phyloP scores from a whole-genome alignment of 37 sponge, comb jelly and placozoan genomes.

The Amphimedon queenslandica region DNA sequence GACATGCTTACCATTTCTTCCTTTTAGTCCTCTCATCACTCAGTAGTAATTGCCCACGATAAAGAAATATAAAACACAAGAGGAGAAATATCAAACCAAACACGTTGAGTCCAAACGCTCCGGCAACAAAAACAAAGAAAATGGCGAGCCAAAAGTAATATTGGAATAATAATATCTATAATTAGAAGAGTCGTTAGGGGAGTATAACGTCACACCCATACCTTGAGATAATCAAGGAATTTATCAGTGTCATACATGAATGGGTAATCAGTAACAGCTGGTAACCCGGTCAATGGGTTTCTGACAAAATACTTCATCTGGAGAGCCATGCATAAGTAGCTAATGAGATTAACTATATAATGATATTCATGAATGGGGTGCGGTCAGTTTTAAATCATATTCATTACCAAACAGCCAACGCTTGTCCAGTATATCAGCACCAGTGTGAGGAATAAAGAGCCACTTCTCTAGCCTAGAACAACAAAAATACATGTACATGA shows the following conservation, averaged over 20 bases:
- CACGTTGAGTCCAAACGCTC: slow-evolving; percentile 49
- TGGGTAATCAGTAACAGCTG: neutral
- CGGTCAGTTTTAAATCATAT: neutral
- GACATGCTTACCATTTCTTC: slow-evolving; percentile 18
- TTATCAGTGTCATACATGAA: neutral
- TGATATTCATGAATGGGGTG: neutral
- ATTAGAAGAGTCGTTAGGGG: too few relatives aligned
- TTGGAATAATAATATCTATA: slow-evolving; percentile 53
- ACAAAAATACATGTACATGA: too few relatives aligned
- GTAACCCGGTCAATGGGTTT: slow-evolving; percentile 14
- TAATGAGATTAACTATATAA: slow-evolving; percentile 53
- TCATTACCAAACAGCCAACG: slow-evolving; percentile 52
- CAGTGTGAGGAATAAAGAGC: slow-evolving; percentile 47
- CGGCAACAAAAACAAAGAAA: slow-evolving; percentile 71
- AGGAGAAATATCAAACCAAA: slow-evolving; percentile 68
- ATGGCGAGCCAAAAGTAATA: slow-evolving; percentile 73
- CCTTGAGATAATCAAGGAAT: slow-evolving; percentile 42
- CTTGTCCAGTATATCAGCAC: slow-evolving; percentile 45
- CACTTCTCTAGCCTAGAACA: slow-evolving; percentile 42
- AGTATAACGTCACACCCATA: slow-evolving; percentile 3
- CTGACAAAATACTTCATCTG: slow-evolving; percentile 24
- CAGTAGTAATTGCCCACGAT: slow-evolving; percentile 51
- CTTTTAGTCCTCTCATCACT: neutral
- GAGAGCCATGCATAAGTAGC: slow-evolving; percentile 41
- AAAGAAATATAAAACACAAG: slow-evolving; percentile 53